phyloP scores from a whole-genome alignment of 2,797 vertebrate genomes.

The Pipistrellus pipistrellus region DNA sequence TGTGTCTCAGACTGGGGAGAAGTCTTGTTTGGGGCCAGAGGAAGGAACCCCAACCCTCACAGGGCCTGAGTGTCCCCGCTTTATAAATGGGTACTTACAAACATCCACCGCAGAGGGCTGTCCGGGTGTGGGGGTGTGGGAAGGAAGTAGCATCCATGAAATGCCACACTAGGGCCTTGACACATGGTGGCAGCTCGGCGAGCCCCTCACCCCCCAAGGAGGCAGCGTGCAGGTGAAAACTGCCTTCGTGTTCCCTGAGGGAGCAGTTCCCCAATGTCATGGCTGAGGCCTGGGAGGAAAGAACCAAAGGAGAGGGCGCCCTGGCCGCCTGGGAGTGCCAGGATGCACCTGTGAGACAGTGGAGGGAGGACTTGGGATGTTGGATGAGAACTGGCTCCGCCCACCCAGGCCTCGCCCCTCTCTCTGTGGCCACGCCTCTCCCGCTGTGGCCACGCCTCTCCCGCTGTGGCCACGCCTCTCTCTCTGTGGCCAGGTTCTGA shows the following conservation, averaged over 20 bases:
- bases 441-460: too few relatives aligned
- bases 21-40: neutral
- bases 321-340: neutral
- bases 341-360: too few relatives aligned
- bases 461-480: neutral
- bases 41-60: neutral
- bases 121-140: neutral
- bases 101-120: neutral
- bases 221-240: too few relatives aligned
- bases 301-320: neutral
- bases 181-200: neutral
- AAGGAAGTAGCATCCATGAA: neutral
- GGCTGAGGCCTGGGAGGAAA: neutral
- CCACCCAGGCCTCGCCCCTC: too few relatives aligned
- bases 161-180: neutral
- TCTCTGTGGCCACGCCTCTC: neutral
- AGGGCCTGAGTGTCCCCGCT: neutral
- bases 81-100: neutral
- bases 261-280: neutral
- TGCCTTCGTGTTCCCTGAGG: neutral
- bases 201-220: neutral
- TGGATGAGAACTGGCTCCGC: neutral
- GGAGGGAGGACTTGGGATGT: neutral
- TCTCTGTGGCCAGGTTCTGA: neutral
- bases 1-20: neutral